Percentiles rank a stretch among this genome's conserved stretches.
Evolutionary conservation across 2,888 invertebrate species (phyloP).

Genomic region (Diaperis boleti): DNA sequence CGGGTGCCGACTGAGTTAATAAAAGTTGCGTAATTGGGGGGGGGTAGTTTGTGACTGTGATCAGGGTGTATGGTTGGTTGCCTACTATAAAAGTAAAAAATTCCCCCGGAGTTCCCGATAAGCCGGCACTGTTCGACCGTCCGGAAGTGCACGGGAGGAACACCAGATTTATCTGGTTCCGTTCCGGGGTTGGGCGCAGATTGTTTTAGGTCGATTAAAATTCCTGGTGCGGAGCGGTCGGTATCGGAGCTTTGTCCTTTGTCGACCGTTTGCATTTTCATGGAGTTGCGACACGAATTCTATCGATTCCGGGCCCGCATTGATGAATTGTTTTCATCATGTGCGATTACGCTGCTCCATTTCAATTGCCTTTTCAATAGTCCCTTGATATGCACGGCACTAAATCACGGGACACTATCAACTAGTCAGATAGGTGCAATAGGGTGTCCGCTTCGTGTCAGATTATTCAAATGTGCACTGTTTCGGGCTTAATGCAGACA

Average conservation of each 20-base stretch:
- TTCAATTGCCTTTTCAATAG: constrained; percentile 68
- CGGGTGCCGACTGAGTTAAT: neutral
- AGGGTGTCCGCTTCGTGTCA: constrained; percentile 57
- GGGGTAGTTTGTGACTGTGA: neutral
- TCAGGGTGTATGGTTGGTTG: too few species aligned
- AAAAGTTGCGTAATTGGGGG: neutral
- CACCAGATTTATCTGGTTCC: constrained; percentile 65
- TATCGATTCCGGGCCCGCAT: constrained; percentile 62
- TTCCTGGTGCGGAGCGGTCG: constrained; percentile 64
- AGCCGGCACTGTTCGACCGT: constrained; percentile 53
- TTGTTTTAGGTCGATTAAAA: constrained; percentile 67
- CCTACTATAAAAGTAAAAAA: too few species aligned
- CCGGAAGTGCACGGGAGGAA: constrained; percentile 60
- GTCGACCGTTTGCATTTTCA: constrained; percentile 60
- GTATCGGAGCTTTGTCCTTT: constrained; percentile 59
- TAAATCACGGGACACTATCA: constrained; percentile 66
- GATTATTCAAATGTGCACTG: constrained; percentile 55
- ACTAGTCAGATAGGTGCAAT: constrained; percentile 61
- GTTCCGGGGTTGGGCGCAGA: constrained; percentile 62
- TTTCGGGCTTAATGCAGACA: constrained; percentile 50
- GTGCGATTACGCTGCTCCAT: constrained; percentile 66
- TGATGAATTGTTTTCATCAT: constrained; percentile 69
- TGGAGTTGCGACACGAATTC: constrained; percentile 54
- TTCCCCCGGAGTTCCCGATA: constrained; percentile 55
- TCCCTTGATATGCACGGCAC: constrained; percentile 63